Conservation (phyloP, 2,888 invertebrate species). For the Eupithecia subfuscata region DNA sequence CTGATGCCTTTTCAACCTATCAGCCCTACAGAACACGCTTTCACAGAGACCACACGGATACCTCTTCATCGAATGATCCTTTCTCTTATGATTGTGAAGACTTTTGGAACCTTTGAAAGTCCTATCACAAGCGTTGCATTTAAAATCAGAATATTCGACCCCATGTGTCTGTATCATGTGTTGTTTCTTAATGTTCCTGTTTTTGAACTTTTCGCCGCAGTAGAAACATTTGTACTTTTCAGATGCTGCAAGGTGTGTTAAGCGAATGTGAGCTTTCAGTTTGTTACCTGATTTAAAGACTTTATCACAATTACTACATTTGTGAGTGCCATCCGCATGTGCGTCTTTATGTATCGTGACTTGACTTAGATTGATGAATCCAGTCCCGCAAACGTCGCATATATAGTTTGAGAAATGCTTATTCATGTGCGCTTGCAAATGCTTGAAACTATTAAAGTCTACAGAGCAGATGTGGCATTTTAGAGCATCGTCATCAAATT, state of each 20-base stretch:
- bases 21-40: slow-evolving; percentile 54
- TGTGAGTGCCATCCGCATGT: slow-evolving; percentile 31
- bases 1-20: slow-evolving; percentile 19
- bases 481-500: slow-evolving; percentile 51
- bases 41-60: slow-evolving; percentile 64
- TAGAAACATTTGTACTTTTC: slow-evolving; percentile 7
- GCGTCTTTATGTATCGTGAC: slow-evolving; percentile 62
- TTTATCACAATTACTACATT: slow-evolving; percentile 34
- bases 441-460: slow-evolving; percentile 56
- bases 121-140: slow-evolving; percentile 33
- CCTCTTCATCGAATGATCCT: slow-evolving; percentile 29
- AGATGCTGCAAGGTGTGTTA: slow-evolving; percentile 8
- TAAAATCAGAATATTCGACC: slow-evolving; percentile 26
- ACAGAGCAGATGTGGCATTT: slow-evolving; percentile 56
- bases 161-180: slow-evolving; percentile 34
- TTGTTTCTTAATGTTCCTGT: not conserved
- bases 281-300: slow-evolving; percentile 15
- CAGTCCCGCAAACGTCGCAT: slow-evolving; percentile 58
- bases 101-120: slow-evolving; percentile 29
- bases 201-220: slow-evolving; percentile 6
- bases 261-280: slow-evolving; percentile 17
- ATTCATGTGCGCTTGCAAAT: slow-evolving; percentile 62
- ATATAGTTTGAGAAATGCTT: slow-evolving; percentile 59
- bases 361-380: slow-evolving; percentile 59
- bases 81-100: slow-evolving; percentile 29